Base-by-base conservation (phyloP, 2,888 invertebrate genomes). In the Eugnorisma glareosa region DNA sequence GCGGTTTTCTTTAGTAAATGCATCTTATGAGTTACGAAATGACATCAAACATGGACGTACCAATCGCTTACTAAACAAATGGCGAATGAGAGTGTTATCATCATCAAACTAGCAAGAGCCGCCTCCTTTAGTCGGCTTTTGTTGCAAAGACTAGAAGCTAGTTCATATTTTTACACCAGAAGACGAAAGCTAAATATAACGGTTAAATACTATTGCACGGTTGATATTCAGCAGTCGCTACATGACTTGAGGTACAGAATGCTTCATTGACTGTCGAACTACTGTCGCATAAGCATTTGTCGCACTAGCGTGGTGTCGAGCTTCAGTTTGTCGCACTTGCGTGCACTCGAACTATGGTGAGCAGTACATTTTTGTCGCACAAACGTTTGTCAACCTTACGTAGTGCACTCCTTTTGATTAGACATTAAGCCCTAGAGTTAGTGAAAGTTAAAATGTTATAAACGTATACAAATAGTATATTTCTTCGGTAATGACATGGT, bases 1-100 rank as follows among this genome's bases (percentile, higher is more conserved):
- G n/a, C n/a, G 61, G 67, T 67, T 70, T 79, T 18, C 45, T 24
- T 54, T 40, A 28, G 43, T 67, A 59, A 51, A 70, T n/a, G 67
- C 74, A 68, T 57, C 51, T 15, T 28, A 18, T 28, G 8, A 37
- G 37, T 82, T 71, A 51, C 43, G 37, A 54, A 63, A 74, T 15
- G 13, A 69, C 57, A 21, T 67, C 21, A 43, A 35, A 18, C 5
- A n/a, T 64, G 63, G n/a, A 37, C 8, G 40, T 37, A 37, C 13
- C 28, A 31, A 61, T 11, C 7, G 57, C 28, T 28, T 57, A 57
- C 6, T 7, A 15, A 57, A 57, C 18, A 18, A 57, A 57, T 2
- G 28, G 57, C 5, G 31, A 31, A 31, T 59, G 3, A 59, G 21
- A 11, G 4, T 59, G 31, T 59, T 59, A 31, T 21, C 21, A 18